These are phyloP conservation scores for Periplaneta americana DNA, from an alignment of 1,140 invertebrate species.

Conservation along the genomic window DNA sequence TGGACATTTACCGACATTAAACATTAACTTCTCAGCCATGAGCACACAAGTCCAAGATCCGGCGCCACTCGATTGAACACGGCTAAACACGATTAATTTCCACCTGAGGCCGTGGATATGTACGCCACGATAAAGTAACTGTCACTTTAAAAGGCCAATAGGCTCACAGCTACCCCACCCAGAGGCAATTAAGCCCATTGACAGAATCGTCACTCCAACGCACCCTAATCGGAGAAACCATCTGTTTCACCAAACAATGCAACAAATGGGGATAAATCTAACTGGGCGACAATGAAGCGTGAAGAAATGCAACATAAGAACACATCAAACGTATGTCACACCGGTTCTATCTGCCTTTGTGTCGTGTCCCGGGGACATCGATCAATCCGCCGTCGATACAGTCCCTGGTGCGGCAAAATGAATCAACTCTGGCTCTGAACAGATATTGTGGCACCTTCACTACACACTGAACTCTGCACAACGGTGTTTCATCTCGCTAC, in stretches of 20 bases:
- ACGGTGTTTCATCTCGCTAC: too few species aligned
- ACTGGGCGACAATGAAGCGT: not conserved
- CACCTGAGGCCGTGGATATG: too few species aligned
- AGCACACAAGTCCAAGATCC: too few species aligned
- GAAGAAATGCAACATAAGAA: not conserved
- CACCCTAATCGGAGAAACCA: not conserved
- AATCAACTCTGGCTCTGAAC: too few species aligned
- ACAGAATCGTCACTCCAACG: not conserved
- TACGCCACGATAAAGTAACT: too few species aligned
- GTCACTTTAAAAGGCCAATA: not conserved
- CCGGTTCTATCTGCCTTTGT: not conserved
- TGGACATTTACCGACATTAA: too few species aligned
- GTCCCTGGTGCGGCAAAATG: not conserved
- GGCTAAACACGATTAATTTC: too few species aligned
- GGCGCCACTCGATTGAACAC: too few species aligned
- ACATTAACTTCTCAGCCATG: too few species aligned
- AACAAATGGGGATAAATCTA: slow-evolving; percentile 6
- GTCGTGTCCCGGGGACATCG: not conserved
- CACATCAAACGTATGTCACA: not conserved
- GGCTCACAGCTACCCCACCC: not conserved
- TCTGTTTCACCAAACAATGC: slow-evolving; percentile 1
- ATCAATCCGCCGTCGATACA: not conserved
- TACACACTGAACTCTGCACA: too few species aligned
- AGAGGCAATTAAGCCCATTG: not conserved
- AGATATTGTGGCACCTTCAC: too few species aligned